Base-by-base conservation (phyloP, 2,797 vertebrate species). In the Mycteria americana region DNA sequence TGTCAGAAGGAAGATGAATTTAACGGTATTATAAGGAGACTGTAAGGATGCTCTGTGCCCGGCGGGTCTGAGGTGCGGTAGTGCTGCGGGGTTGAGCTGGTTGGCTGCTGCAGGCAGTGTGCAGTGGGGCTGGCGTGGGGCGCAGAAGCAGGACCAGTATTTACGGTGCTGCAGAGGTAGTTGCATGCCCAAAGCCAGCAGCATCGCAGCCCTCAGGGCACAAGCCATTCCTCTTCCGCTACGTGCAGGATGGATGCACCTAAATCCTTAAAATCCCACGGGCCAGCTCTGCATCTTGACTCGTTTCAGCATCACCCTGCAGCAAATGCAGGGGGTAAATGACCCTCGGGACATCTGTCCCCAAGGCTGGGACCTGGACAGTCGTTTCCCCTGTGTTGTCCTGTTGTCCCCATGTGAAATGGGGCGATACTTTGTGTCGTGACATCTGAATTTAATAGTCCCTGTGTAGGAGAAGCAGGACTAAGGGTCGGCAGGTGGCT, bases 131-230 rank as follows among this genome's bases (percentile, higher is more conserved):
- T 53, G 60, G 30, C 1, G 3, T 13, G 41, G 45, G 65, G 31
- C 28, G 4, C 37, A 37, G 53, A 13, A 43, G 45, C 51, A 25
- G 67, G 73, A 31, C 31, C n/a, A 11, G 57, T 1, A 0, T 10
- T 73, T 10, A 46, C 1, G 2, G 4, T 65, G 77, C 72, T 41
- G 37, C 57, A 22, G 62, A 13, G 28, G 37, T 23, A 7, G 13
- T 16, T 45, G 41, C 9, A 8, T 0, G 3, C 53, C 45, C 31
- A 25, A 39, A 53, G 31, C 14, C 31, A 30, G 28, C 31, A 30
- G 28, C 0, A 3, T 31, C 35, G 7, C 28, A 33, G 17, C n/a
- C 62, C 1, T 0, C 35, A 43, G 43, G 74, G 50, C 35, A 35
- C 21, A 21, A 39, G 25, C 27, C 1, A 0, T 17, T 35, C 23